phyloP scores from a whole-genome alignment of 2,113 vertebrate species.

The Tringa solitaria region DNA sequence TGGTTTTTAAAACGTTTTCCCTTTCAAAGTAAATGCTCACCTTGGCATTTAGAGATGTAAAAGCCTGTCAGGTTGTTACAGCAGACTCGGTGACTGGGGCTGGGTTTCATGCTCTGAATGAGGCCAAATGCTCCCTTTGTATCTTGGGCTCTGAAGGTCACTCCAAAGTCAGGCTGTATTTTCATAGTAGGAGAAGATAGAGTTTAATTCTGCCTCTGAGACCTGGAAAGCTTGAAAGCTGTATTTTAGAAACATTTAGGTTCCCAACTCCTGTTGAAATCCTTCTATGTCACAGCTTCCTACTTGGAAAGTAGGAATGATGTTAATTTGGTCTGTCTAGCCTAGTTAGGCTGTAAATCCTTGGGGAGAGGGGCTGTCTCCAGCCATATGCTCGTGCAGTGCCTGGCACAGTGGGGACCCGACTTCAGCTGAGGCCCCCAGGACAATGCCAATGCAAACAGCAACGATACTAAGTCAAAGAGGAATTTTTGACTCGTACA shows the following conservation, averaged over 20 bases:
- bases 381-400: neutral
- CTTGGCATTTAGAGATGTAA: conserved; percentile 24
- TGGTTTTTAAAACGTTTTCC: conserved; percentile 44
- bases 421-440: neutral
- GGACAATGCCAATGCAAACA: neutral
- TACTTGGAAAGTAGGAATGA: neutral
- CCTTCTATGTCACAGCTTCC: neutral
- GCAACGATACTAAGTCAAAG: neutral
- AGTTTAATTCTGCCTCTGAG: conserved; percentile 22
- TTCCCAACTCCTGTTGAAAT: neutral
- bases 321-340: neutral
- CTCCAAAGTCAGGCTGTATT: conserved; percentile 18
- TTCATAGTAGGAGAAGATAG: neutral
- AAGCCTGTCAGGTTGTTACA: neutral
- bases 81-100: neutral
- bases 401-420: neutral
- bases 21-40: conserved; percentile 49
- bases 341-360: neutral
- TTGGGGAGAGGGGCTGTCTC: neutral
- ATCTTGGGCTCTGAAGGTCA: conserved; percentile 1
- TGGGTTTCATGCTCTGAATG: neutral
- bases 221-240: neutral
- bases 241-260: neutral
- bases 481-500: accelerated
- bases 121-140: conserved; percentile 32